Evolutionary conservation across 2,113 vertebrate species (phyloP), one percentile per base, ranked within the genome.

Genomic region (Gorsachius goisagi): DNA sequence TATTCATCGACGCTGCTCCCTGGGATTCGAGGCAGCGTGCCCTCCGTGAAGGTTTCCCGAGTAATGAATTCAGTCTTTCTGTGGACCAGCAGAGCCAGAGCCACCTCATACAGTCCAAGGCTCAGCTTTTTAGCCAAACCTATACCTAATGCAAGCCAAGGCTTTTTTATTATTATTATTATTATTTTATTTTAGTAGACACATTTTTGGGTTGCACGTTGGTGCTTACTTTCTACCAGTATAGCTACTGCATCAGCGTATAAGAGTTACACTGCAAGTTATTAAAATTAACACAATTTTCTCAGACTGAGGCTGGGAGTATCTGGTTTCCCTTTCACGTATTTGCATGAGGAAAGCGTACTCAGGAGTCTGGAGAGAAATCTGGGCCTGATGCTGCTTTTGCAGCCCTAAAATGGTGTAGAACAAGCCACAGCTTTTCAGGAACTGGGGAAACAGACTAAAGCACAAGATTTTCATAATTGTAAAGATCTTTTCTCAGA

Each of bases 161-260:
- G 8, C 22, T 37, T 64, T 94, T 71, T 84, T 86, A 93, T 82
- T 81, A 50, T 58, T 86, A 93, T 82, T 81, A 50, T 58, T 93
- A 78, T 89, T 91, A n/a, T 94, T 86, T 90, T 80, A 93, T 79
- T 94, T 93, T 90, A 95, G 86, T 85, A 45, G 92, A 69, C 76
- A 85, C 20, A 60, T 93, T 97, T 96, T 92, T 49, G 85, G 66
- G n/a, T 78, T 66, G 37, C 37, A 37, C 44, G 17, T 68, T 47
- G 19, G 86, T 58, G 58, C 66, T 89, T 93, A 75, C 45, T 90
- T 94, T 93, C 67, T 84, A 19, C 49, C 58, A 16, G 60, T 60
- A 53, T 6, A 53, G 94, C 94, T 97, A 92, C 90, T 87, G 69
- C 79, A 89, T 32, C 3, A 2, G 58, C 15, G 66, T 88, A 16